phyloP scores from a whole-genome alignment of 1,140 invertebrate species.

The Bombus waltoni region DNA sequence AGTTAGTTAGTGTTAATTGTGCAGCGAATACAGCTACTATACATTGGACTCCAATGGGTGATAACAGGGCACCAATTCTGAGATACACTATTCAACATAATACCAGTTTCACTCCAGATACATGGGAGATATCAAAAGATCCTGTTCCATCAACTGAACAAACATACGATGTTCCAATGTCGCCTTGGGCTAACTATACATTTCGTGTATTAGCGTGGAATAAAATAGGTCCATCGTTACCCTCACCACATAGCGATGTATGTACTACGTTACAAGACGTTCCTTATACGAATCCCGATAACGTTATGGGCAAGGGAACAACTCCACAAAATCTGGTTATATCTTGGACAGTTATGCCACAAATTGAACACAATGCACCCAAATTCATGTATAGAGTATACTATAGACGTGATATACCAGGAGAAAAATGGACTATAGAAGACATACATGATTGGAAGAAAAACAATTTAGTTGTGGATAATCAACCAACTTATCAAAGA shows the following conservation, averaged over 20 bases:
- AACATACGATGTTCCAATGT: slow-evolving; percentile 89
- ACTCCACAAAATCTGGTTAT: slow-evolving; percentile 96
- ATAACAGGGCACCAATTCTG: slow-evolving; percentile 97
- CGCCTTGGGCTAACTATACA: slow-evolving; percentile 98
- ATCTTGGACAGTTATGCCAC: slow-evolving; percentile 97
- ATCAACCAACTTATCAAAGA: slow-evolving; percentile 95
- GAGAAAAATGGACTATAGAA: slow-evolving; percentile 87
- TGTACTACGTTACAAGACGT: slow-evolving; percentile 95
- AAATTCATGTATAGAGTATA: slow-evolving; percentile 96
- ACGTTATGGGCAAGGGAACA: slow-evolving; percentile 95
- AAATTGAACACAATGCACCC: slow-evolving; percentile 98
- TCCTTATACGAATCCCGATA: slow-evolving; percentile 97
- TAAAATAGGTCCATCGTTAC: slow-evolving; percentile 93
- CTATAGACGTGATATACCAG: slow-evolving; percentile 91
- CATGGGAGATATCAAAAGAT: slow-evolving; percentile 92
- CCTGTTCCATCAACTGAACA: slow-evolving; percentile 91
- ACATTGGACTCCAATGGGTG: slow-evolving; percentile 93
- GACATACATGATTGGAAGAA: slow-evolving; percentile 91
- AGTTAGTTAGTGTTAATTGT: slow-evolving; percentile 87
- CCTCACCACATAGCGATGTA: slow-evolving; percentile 89
- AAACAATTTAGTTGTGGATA: slow-evolving; percentile 87
- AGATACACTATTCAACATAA: slow-evolving; percentile 97
- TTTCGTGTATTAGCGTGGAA: slow-evolving; percentile 97
- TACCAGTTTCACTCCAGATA: slow-evolving; percentile 96
- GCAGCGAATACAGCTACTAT: slow-evolving; percentile 88